These are phyloP conservation scores for Vipera latastei DNA, from an alignment of 2,797 vertebrate genomes.

Conservation along the genomic window DNA sequence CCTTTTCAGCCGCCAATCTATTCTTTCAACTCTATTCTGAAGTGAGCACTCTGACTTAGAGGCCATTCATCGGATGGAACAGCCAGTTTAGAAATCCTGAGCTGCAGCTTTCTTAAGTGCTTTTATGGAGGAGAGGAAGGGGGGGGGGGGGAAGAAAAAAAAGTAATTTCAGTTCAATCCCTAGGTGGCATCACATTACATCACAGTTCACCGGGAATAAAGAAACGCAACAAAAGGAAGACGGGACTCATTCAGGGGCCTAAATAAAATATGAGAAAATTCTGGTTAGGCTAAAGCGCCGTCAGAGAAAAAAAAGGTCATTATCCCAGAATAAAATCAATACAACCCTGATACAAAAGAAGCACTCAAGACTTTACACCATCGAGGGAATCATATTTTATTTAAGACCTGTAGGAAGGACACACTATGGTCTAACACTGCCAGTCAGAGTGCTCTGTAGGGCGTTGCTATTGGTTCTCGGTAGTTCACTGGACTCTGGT, in stretches of 20 bases:
- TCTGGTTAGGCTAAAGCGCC: neutral
- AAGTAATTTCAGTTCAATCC: conserved; percentile 26
- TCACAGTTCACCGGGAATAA: conserved; percentile 15
- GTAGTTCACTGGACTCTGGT: neutral
- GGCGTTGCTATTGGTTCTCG: neutral
- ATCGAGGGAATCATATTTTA: neutral
- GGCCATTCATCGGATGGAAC: neutral
- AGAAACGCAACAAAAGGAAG: neutral
- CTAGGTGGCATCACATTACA: conserved; percentile 23
- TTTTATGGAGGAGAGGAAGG: conserved; percentile 19
- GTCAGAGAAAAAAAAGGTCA: neutral
- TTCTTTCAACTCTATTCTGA: neutral
- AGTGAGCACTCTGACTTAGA: neutral
- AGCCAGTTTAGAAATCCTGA: conserved; percentile 10
- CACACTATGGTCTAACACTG: neutral
- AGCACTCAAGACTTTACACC: neutral
- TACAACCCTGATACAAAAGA: neutral
- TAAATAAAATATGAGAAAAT: conserved; percentile 23
- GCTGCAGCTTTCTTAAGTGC: conserved; percentile 18
- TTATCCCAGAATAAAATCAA: neutral
- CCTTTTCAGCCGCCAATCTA: neutral
- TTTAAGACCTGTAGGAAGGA: neutral
- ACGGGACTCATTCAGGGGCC: neutral
- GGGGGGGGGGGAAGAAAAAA: too few species aligned
- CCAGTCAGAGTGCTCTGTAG: neutral